Base-by-base conservation (phyloP, 2,797 vertebrate species). In the Balearica regulorum region DNA sequence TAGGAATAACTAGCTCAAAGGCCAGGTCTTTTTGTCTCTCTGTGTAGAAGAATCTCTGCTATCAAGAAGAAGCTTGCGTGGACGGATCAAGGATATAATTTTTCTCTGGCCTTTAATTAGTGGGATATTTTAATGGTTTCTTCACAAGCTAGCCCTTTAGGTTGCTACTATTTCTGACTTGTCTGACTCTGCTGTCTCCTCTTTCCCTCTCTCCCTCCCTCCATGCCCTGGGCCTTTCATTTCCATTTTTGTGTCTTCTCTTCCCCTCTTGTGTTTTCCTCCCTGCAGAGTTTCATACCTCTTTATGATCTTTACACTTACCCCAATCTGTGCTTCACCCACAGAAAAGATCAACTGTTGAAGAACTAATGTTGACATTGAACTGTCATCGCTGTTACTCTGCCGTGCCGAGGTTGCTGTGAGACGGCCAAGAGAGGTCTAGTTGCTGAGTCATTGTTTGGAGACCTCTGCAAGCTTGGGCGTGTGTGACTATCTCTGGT, bases 61-160 rank as follows among this genome's bases (percentile, higher is more conserved):
- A 81, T 85, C 78, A 64, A 90, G 87, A 79, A 84, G 35, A 4
- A 88, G 64, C 69, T 93, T 94, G 81, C 39, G 37, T 2, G 11
- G 61, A 82, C 31, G 17, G 15, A 82, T 22, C 22, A 89, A 90
- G 68, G 60, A 64, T 94, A 8, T 89, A 57, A 73, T 89, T 96
- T 94, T 86, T 66, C 18, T 41, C 78, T 80, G 33, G 25, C 33
- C 70, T 93, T 87, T 91, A 94, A 93, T 95, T 87, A 95, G 51
- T 71, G 62, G 44, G 9, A 5, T 10, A 48, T 86, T 82, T 55
- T 13, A 90, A 79, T 78, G 21, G 25, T 20, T 91, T 83, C 68
- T 85, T 91, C 64, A 57, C 25, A 64, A 49, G 44, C 33, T 35
- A 62, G 11, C 22, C 73, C 43, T 90, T 94, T 44, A 87, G 46